Evolutionary conservation across 53 echinoderm and acorn worm genomes (phyloP).

Genomic region (Echinometra lucunter): DNA sequence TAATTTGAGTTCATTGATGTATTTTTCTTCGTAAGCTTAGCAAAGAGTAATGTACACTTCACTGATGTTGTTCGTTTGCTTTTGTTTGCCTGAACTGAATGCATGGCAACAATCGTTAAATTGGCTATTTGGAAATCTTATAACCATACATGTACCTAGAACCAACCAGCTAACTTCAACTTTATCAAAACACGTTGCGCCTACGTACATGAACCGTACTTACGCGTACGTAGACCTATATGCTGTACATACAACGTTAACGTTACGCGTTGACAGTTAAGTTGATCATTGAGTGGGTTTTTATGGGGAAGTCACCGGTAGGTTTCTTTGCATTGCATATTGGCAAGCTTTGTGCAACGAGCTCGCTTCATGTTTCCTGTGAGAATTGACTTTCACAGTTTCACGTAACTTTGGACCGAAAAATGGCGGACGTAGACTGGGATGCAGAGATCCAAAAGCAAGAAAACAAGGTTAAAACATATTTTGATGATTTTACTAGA

Average conservation of each 20-base stretch:
- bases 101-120: not conserved
- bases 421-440: slow-evolving; percentile 55
- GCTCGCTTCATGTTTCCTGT: not conserved
- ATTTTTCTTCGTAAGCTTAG: too few relatives aligned
- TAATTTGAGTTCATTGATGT: too few relatives aligned
- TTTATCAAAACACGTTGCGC: not conserved
- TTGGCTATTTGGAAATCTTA: not conserved
- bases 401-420: not conserved
- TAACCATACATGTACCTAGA: too few relatives aligned
- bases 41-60: too few relatives aligned
- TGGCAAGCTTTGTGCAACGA: not conserved
- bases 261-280: too few relatives aligned
- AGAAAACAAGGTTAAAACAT: not conserved
- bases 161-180: not conserved
- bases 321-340: not conserved
- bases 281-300: not conserved
- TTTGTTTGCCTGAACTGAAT: too few relatives aligned
- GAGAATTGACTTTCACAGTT: not conserved
- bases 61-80: too few relatives aligned
- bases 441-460: slow-evolving; percentile 45
- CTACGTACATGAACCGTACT: too few relatives aligned
- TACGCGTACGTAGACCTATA: too few relatives aligned
- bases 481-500: not conserved
- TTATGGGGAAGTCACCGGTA: not conserved
- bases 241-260: too few relatives aligned